Conservation (phyloP, 2,888 invertebrate genomes). For the Steromphala cineraria region DNA sequence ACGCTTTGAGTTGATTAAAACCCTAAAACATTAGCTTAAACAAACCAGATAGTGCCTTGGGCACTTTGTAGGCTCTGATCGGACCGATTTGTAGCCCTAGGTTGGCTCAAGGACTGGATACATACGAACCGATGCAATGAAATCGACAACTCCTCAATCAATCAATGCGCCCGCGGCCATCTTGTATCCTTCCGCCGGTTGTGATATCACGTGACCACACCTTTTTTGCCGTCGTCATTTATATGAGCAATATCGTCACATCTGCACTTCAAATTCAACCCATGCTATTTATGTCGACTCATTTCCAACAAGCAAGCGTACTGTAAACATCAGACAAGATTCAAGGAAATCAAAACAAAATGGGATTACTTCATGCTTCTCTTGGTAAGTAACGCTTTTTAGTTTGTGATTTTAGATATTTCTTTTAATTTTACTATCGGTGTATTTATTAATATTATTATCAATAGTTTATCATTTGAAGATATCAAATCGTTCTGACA, state of each 20-base stretch:
- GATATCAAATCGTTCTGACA: too few relatives aligned
- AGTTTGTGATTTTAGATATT: too few relatives aligned
- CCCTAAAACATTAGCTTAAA: background rate
- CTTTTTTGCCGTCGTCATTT: background rate
- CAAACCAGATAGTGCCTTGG: background rate
- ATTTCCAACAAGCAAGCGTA: background rate
- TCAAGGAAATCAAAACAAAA: background rate
- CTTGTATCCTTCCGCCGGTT: background rate
- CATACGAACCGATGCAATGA: background rate
- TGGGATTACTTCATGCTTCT: background rate
- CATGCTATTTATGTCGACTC: background rate
- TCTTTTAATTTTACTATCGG: too few relatives aligned
- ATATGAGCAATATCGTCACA: background rate
- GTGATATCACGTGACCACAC: background rate
- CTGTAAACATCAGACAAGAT: background rate
- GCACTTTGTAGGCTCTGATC: background rate
- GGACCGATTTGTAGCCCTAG: background rate
- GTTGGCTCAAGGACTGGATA: background rate
- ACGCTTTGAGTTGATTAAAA: background rate
- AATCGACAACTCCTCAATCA: background rate
- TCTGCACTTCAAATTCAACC: background rate
- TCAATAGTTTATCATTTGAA: too few relatives aligned
- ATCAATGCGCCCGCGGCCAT: background rate
- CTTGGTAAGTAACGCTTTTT: background rate
- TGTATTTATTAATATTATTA: too few relatives aligned